These are phyloP conservation scores for Notolabrus celidotus DNA, from an alignment of 2,797 vertebrate genomes.

Conservation along the genomic window DNA sequence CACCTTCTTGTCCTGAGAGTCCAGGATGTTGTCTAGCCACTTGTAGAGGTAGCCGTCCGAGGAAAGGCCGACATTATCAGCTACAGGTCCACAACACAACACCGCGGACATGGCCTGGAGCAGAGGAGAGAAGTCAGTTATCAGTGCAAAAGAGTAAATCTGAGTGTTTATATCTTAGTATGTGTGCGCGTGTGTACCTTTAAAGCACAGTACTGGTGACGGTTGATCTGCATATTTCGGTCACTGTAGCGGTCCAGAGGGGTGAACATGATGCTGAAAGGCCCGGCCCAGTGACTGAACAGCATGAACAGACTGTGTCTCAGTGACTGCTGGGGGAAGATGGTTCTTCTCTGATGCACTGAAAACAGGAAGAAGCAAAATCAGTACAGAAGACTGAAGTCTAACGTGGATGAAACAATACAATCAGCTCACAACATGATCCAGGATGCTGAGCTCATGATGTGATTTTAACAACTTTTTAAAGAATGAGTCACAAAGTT, in stretches of 20 bases:
- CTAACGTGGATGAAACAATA: not conserved
- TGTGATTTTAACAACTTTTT: too few relatives aligned
- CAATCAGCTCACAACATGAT: too few relatives aligned
- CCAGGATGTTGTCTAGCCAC: slow-evolving; percentile 99
- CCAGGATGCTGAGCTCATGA: too few relatives aligned
- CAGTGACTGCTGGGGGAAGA: slow-evolving; percentile 98
- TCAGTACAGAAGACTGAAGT: not conserved
- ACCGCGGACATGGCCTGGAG: slow-evolving; percentile 97
- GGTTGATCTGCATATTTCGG: slow-evolving; percentile 98
- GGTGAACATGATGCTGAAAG: slow-evolving; percentile 99
- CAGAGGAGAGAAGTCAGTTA: not conserved
- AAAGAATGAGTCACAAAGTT: too few relatives aligned
- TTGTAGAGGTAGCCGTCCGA: slow-evolving; percentile 99
- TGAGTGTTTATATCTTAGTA: not conserved
- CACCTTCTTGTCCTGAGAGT: slow-evolving; percentile 99
- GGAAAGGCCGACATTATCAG: slow-evolving; percentile 98
- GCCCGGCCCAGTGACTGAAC: slow-evolving; percentile 99
- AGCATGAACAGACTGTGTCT: slow-evolving; percentile 99
- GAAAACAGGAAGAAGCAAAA: slow-evolving; percentile 22
- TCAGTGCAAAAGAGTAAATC: not conserved
- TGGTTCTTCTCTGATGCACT: slow-evolving; percentile 98
- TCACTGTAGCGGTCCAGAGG: slow-evolving; percentile 99
- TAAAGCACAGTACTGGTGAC: slow-evolving; percentile 98
- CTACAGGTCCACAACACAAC: slow-evolving; percentile 97
- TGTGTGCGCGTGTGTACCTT: slow-evolving; percentile 91